Percentiles rank a stretch among this genome's conserved stretches.
These are phyloP conservation scores for Steinernema carpocapsae DNA, from an alignment of 2,888 invertebrate species.

Conservation along the genomic window DNA sequence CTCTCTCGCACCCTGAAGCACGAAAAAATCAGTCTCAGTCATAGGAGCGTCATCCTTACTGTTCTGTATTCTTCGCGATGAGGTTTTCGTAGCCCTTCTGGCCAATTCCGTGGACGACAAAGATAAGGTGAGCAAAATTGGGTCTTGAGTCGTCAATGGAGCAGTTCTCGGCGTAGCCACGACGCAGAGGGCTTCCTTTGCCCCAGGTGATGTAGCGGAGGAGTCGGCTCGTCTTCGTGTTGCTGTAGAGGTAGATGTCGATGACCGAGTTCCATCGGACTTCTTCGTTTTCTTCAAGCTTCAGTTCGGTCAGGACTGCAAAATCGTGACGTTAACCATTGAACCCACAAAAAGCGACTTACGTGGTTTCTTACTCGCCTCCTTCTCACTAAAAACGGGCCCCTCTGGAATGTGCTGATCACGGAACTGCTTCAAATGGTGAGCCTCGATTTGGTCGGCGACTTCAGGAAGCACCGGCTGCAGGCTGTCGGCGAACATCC, in stretches of 20 bases:
- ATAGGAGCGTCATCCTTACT: constrained; percentile 38
- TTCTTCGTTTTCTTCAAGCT: constrained; percentile 74
- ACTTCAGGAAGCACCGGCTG: constrained; percentile 75
- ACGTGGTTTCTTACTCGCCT: constrained; percentile 68
- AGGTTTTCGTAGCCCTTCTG: constrained; percentile 71
- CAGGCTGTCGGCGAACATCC: constrained; percentile 77
- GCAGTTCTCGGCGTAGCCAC: constrained; percentile 68
- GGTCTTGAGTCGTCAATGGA: constrained; percentile 75
- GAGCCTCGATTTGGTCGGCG: constrained; percentile 75
- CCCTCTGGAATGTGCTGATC: constrained; percentile 68
- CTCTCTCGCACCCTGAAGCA: constrained; percentile 62
- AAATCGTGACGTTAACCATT: constrained; percentile 45
- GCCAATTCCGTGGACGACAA: constrained; percentile 79
- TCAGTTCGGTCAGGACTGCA: constrained; percentile 75
- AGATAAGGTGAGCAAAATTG: constrained; percentile 77
- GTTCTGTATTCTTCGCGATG: constrained; percentile 66
- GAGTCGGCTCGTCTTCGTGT: constrained; percentile 48
- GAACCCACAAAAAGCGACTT: constrained; percentile 36
- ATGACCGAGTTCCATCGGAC: constrained; percentile 74
- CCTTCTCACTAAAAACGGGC: constrained; percentile 63
- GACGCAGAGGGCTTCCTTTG: constrained; percentile 42
- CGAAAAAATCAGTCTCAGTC: not conserved
- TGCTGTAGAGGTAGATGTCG: constrained; percentile 57
- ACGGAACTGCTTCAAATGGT: constrained; percentile 75
- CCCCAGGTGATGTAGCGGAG: constrained; percentile 46